Percentiles rank a stretch among this genome's conserved stretches.
Conservation (phyloP, 1,140 invertebrate genomes). For the Condylostylus longicornis region DNA sequence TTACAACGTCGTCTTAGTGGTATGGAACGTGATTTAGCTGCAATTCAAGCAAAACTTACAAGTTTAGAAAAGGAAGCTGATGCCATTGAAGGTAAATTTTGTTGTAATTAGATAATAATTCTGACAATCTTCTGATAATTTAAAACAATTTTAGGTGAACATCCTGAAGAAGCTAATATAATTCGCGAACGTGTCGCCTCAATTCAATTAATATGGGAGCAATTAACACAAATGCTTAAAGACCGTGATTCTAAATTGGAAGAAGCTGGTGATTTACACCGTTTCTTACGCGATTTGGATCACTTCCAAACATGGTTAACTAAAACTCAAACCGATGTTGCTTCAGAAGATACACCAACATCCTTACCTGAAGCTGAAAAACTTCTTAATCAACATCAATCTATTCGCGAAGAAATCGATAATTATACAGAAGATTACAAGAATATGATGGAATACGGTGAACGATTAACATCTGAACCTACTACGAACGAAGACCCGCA, state of each 20-base stretch:
- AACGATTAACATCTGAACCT: conserved; percentile 46
- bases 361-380: conserved; percentile 93
- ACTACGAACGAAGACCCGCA: conserved; percentile 86
- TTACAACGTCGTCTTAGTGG: conserved; percentile 77
- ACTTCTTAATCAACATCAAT: conserved; percentile 89
- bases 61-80: conserved; percentile 85
- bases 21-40: conserved; percentile 96
- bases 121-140: too few species aligned
- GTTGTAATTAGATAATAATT: too few species aligned
- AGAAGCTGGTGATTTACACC: conserved; percentile 94
- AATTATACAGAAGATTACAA: conserved; percentile 96
- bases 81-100: conserved; percentile 73
- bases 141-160: too few species aligned
- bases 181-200: conserved; percentile 82
- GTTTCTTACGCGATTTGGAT: conserved; percentile 95
- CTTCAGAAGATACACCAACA: conserved; percentile 94
- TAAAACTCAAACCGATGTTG: conserved; percentile 93
- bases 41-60: conserved; percentile 93
- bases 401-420: conserved; percentile 96
- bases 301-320: conserved; percentile 99
- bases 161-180: conserved; percentile 88
- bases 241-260: conserved; percentile 95
- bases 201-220: conserved; percentile 85
- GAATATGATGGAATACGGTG: conserved; percentile 99
- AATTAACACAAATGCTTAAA: conserved; percentile 93